phyloP scores from a whole-genome alignment of 1,140 invertebrate species.

The Neodiprion virginianus region DNA sequence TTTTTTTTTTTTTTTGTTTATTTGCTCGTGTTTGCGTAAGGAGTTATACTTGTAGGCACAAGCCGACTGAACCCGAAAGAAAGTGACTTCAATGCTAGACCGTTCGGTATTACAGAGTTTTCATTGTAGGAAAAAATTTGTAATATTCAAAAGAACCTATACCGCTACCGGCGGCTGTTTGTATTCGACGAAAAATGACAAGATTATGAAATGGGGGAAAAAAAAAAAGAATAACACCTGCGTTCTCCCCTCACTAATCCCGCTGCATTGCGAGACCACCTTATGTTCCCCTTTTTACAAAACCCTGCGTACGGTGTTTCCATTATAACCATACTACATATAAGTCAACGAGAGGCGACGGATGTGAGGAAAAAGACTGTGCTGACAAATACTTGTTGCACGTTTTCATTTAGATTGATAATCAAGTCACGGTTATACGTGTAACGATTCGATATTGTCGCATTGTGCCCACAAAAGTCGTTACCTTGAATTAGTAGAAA shows the following conservation, averaged over 20 bases:
- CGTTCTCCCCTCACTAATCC: background rate
- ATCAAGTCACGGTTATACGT: too few species aligned
- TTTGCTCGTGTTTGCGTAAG: background rate
- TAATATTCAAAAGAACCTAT: background rate
- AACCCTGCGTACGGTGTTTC: background rate
- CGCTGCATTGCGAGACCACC: background rate
- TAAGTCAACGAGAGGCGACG: too few species aligned
- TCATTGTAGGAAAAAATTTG: too few species aligned
- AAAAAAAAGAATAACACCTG: background rate
- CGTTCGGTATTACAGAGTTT: background rate
- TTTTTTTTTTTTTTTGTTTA: background rate
- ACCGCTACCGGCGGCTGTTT: background rate
- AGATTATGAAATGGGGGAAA: background rate
- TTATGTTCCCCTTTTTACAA: background rate
- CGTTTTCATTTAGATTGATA: too few species aligned
- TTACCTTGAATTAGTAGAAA: background rate
- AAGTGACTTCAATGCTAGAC: background rate
- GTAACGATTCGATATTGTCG: background rate
- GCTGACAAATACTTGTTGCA: too few species aligned
- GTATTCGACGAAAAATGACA: background rate
- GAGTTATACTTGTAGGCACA: background rate
- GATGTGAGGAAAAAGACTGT: background rate
- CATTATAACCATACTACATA: too few species aligned
- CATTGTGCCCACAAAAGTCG: constrained; percentile 1
- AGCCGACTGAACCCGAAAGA: background rate